phyloP scores from a whole-genome alignment of 2,888 invertebrate species.

The Lochmaea capreae region DNA sequence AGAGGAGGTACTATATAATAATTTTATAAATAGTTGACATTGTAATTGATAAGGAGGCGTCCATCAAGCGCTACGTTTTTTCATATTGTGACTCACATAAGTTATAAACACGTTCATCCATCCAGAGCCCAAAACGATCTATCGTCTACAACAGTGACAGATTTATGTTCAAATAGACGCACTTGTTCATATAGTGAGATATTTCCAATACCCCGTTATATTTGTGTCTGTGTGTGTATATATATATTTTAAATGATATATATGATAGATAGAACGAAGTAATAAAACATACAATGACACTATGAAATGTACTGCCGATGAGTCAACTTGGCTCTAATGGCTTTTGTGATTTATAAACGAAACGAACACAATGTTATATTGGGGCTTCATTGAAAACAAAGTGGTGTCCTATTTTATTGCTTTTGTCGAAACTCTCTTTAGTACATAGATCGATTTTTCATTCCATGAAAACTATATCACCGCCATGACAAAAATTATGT shows the following conservation, averaged over 20 bases:
- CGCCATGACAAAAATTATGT: neutral
- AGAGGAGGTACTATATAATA: too few species aligned
- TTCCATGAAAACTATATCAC: neutral
- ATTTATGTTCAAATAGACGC: slow-evolving; percentile 48
- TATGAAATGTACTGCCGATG: slow-evolving; percentile 53
- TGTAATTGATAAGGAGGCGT: slow-evolving; percentile 27
- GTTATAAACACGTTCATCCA: slow-evolving; percentile 6
- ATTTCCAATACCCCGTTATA: slow-evolving; percentile 46
- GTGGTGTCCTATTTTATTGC: slow-evolving; percentile 29
- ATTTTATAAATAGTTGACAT: neutral
- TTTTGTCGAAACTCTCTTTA: slow-evolving; percentile 22
- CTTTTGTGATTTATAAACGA: slow-evolving; percentile 45
- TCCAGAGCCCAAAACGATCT: slow-evolving; percentile 31
- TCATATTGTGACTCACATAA: slow-evolving; percentile 14
- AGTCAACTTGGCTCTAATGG: slow-evolving; percentile 50
- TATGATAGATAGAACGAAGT: slow-evolving; percentile 51
- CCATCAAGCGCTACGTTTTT: slow-evolving; percentile 47
- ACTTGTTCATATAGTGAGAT: slow-evolving; percentile 35
- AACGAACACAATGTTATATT: slow-evolving; percentile 31
- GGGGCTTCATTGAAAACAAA: slow-evolving; percentile 35
- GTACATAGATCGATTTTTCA: slow-evolving; percentile 20
- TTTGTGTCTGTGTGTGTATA: slow-evolving; percentile 43
- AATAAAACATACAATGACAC: slow-evolving; percentile 54
- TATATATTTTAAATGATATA: slow-evolving; percentile 42
- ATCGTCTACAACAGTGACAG: slow-evolving; percentile 42